These are phyloP conservation scores for Uloborus plumipes DNA, from an alignment of 2,888 invertebrate genomes.

Conservation along the genomic window DNA sequence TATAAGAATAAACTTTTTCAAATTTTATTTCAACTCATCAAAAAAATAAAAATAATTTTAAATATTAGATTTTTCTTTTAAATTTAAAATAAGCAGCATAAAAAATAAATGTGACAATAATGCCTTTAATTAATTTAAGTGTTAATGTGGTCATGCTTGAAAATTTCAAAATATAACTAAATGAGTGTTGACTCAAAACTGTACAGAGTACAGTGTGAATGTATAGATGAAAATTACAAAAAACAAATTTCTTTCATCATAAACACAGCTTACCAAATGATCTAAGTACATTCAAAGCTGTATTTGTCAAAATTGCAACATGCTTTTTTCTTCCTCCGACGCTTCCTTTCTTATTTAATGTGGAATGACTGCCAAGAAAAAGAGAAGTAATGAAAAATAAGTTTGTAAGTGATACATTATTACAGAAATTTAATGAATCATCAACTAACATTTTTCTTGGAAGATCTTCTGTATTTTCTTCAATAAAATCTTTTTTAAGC, in stretches of 20 bases:
- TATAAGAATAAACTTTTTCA: too few relatives aligned
- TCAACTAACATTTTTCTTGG: conserved; percentile 64
- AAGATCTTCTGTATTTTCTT: conserved; percentile 76
- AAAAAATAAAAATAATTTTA: too few relatives aligned
- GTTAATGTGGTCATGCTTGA: too few relatives aligned
- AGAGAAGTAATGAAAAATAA: background rate
- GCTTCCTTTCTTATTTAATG: conserved; percentile 32
- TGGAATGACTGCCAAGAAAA: conserved; percentile 2
- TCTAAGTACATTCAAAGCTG: conserved; percentile 88
- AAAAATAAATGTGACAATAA: too few relatives aligned
- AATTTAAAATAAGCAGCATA: too few relatives aligned
- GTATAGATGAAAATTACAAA: background rate
- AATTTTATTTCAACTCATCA: too few relatives aligned
- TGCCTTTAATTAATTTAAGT: too few relatives aligned
- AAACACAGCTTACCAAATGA: conserved; percentile 74
- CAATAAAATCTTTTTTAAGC: conserved; percentile 80
- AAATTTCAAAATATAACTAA: too few relatives aligned
- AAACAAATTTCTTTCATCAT: background rate
- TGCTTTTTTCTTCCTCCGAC: conserved; percentile 54
- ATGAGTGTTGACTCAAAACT: too few relatives aligned
- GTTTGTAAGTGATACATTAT: background rate
- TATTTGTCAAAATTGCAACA: conserved; percentile 85
- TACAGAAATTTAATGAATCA: background rate
- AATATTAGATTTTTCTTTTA: too few relatives aligned
- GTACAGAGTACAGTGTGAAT: too few relatives aligned